Conservation (phyloP, 2,113 vertebrate genomes). For the Silurus meridionalis region DNA sequence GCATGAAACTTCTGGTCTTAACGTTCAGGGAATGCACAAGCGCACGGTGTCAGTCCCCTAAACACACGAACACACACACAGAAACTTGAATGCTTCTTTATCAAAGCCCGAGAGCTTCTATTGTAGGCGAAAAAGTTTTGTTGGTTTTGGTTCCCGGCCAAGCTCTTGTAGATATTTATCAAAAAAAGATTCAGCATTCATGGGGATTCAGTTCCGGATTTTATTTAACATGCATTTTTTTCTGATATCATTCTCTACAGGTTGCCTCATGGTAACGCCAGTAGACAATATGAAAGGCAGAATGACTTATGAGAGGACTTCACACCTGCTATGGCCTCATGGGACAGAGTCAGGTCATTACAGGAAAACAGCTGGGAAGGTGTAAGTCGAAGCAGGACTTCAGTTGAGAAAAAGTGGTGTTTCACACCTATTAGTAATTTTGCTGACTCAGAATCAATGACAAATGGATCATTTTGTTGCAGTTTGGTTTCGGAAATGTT, state of each 20-base stretch:
- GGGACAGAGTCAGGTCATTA: constrained; percentile 20
- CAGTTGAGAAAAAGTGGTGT: not conserved
- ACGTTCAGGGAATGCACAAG: constrained; percentile 26
- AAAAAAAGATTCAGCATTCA: constrained; percentile 46
- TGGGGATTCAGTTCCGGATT: constrained; percentile 42
- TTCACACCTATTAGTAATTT: not conserved
- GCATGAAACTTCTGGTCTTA: constrained; percentile 28
- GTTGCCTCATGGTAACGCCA: constrained; percentile 25
- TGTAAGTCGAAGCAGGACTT: constrained; percentile 4
- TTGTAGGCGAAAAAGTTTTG: constrained; percentile 42
- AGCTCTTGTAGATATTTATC: constrained; percentile 42
- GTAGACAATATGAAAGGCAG: not conserved
- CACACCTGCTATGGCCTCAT: constrained; percentile 43
- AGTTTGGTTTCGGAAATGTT: not conserved
- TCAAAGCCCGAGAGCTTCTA: constrained; percentile 40
- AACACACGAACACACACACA: constrained; percentile 33
- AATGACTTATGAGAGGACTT: constrained; percentile 1
- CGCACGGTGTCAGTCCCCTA: not conserved
- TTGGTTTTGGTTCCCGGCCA: constrained; percentile 48
- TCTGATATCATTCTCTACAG: constrained; percentile 30
- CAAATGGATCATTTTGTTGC: not conserved
- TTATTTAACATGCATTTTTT: not conserved
- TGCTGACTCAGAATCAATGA: not conserved
- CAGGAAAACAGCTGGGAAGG: constrained; percentile 4
- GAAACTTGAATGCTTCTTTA: constrained; percentile 23